Evolutionary conservation across 2,797 vertebrate species (phyloP).

Genomic region (Tapirus indicus): DNA sequence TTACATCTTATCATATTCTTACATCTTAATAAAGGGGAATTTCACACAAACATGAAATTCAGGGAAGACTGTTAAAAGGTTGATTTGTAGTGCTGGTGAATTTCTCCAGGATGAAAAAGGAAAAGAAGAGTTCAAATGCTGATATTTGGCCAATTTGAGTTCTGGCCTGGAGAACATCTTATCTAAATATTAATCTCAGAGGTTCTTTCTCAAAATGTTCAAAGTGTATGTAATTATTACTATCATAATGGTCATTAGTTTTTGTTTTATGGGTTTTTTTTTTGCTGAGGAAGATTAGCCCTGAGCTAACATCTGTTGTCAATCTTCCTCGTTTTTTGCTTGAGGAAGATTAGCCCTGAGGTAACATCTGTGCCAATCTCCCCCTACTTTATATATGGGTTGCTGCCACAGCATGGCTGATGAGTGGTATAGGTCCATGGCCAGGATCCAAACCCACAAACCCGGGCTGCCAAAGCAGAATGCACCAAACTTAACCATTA

Average conservation of each 20-base stretch:
- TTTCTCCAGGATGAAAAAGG: neutral
- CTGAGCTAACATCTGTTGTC: no score
- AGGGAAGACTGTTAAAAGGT: neutral
- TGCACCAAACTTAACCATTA: no score
- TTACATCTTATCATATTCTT: constrained; percentile 13
- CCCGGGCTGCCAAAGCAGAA: no score
- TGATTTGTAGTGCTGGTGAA: neutral
- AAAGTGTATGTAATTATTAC: neutral
- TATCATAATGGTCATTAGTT: neutral
- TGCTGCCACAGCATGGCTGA: no score
- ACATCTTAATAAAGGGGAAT: neutral
- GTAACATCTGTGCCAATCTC: no score
- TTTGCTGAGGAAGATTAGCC: no score
- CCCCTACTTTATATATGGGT: no score
- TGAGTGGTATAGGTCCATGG: no score
- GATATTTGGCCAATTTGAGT: neutral
- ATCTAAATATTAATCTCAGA: neutral
- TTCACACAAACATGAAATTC: neutral
- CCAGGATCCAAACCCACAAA: no score
- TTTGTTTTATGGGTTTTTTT: no score
- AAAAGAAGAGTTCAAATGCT: neutral
- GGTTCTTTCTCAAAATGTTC: constrained; percentile 1
- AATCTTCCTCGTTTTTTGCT: no score
- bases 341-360: no score
- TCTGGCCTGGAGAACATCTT: neutral